A percentile compares a stretch with the other conserved stretches of the same genome.
phyloP scores from a whole-genome alignment of 2,113 vertebrate species.

The Phocoena sinus region DNA sequence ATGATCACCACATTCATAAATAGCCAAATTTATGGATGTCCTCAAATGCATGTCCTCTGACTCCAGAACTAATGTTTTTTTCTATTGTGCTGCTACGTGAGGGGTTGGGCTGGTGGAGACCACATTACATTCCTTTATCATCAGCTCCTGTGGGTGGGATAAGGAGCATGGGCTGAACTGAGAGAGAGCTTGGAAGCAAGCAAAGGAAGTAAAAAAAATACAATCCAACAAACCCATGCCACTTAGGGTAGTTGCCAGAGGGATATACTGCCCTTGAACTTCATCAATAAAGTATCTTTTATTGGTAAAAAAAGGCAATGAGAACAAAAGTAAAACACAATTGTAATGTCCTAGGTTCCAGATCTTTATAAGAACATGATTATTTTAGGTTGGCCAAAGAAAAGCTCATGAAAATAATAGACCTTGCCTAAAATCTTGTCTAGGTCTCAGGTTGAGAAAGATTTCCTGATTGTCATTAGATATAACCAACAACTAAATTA shows the following conservation, averaged over 20 bases:
- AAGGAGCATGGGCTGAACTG: neutral
- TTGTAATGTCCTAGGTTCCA: neutral
- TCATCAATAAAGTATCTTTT: neutral
- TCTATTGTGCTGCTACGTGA: neutral
- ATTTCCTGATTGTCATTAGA: neutral
- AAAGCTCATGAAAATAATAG: slow-evolving; percentile 1
- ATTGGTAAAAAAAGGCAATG: neutral
- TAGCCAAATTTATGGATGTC: neutral
- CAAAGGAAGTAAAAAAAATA: slow-evolving; percentile 11
- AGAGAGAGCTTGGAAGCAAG: neutral
- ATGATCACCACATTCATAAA: neutral
- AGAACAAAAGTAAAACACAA: neutral
- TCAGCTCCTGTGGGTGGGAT: neutral
- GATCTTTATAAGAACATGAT: neutral
- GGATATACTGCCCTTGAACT: neutral
- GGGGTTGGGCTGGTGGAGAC: too few species aligned
- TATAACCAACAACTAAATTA: neutral
- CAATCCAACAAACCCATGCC: neutral
- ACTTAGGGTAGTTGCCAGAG: neutral
- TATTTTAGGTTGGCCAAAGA: neutral
- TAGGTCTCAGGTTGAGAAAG: slow-evolving; percentile 1
- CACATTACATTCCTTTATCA: neutral
- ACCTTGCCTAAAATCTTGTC: neutral
- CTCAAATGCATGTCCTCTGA: neutral
- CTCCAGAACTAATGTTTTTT: neutral